Conservation (phyloP, 2,888 invertebrate genomes). For the Scaptodrosophila latifasciaeformis region DNA sequence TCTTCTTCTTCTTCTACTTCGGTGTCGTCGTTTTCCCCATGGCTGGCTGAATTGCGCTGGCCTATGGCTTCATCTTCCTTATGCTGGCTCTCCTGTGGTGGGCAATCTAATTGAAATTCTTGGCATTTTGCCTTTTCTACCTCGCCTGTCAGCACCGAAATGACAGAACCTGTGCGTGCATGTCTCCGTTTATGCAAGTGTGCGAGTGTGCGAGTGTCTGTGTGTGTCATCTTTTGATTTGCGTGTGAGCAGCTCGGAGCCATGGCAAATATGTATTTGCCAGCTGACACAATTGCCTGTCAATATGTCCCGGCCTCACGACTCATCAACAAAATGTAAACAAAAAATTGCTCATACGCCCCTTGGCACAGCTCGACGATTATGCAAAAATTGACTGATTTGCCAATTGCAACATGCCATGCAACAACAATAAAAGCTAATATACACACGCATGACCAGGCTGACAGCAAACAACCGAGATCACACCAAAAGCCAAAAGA, state of each 20-base stretch:
- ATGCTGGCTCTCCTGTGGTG: constrained; percentile 52
- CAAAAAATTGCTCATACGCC: constrained; percentile 31
- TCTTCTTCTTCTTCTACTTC: too few species aligned
- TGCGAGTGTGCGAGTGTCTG: too few species aligned
- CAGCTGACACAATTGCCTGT: constrained; percentile 52
- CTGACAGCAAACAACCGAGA: constrained; percentile 42
- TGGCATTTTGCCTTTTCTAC: constrained; percentile 23
- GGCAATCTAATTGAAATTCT: constrained; percentile 63
- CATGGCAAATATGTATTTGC: too few species aligned
- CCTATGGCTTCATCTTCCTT: too few species aligned
- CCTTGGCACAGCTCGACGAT: constrained; percentile 6
- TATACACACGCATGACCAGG: constrained; percentile 30
- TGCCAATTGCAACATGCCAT: constrained; percentile 64
- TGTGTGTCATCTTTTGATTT: constrained; percentile 60
- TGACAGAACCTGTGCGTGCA: constrained; percentile 20
- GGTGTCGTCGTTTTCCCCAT: too few species aligned
- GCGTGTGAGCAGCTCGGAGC: too few species aligned
- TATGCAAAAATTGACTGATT: constrained; percentile 56
- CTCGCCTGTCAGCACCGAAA: too few species aligned
- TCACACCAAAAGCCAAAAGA: neutral
- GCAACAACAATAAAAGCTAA: constrained; percentile 33
- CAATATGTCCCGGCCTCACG: constrained; percentile 51
- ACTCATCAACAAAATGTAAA: constrained; percentile 28
- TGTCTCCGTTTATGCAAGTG: too few species aligned
- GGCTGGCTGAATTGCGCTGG: too few species aligned